A percentile compares a stretch with the other conserved stretches of the same genome.
Evolutionary conservation across 2,888 invertebrate species (phyloP).

Genomic region (Sarcophaga carnaria): DNA sequence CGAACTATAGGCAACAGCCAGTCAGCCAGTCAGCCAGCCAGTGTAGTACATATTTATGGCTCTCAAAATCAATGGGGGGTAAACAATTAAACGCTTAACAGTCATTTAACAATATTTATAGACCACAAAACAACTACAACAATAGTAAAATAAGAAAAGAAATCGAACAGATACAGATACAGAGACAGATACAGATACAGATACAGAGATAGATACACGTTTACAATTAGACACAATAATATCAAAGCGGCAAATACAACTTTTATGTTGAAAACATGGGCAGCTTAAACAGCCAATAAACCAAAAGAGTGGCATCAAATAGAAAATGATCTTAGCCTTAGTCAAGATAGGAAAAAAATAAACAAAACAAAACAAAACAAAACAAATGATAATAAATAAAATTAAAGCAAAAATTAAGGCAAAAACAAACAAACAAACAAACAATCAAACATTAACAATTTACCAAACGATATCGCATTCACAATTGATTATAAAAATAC

Average conservation of each 20-base stretch:
- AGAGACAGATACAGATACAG: not conserved
- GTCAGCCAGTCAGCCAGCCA: not conserved
- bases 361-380: not conserved
- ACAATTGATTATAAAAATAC: too few species aligned
- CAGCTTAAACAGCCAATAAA: slow-evolving; percentile 8
- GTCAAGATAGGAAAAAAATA: not conserved
- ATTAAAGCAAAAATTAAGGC: too few species aligned
- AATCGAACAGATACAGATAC: not conserved
- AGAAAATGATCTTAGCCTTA: not conserved
- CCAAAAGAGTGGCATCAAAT: slow-evolving; percentile 29
- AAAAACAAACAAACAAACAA: too few species aligned
- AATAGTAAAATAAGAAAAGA: not conserved
- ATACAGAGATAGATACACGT: not conserved
- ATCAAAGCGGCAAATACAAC: slow-evolving; percentile 52
- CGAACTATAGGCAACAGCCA: slow-evolving; percentile 16
- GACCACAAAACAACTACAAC: slow-evolving; percentile 60
- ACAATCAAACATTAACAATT: too few species aligned
- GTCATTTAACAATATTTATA: slow-evolving; percentile 70
- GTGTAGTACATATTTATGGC: slow-evolving; percentile 56
- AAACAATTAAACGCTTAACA: slow-evolving; percentile 70
- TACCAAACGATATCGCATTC: too few species aligned
- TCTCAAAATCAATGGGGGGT: slow-evolving; percentile 67
- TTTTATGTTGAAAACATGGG: slow-evolving; percentile 46
- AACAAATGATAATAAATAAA: not conserved
- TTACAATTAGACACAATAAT: not conserved